Conservation (phyloP, 2,113 vertebrate species). For the Chloropsis hardwickii region DNA sequence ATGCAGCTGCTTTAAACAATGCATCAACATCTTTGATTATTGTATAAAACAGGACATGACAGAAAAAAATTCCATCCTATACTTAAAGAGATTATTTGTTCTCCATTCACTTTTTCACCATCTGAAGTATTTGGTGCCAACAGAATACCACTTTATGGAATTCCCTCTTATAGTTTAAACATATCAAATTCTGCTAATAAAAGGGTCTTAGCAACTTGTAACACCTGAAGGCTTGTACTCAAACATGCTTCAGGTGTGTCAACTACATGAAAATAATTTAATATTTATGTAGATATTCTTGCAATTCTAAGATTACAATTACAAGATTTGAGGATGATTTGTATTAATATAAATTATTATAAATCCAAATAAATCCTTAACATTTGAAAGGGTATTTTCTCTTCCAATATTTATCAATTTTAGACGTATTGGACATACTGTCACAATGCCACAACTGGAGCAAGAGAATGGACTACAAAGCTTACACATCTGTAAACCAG, state of each 20-base stretch:
- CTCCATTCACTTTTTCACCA: neutral
- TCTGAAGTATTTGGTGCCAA: neutral
- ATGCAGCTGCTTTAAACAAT: neutral
- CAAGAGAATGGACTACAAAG: conserved; percentile 86
- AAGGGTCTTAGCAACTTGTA: conserved; percentile 53
- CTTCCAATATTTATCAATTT: conserved; percentile 59
- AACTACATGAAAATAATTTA: conserved; percentile 32
- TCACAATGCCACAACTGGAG: conserved; percentile 83
- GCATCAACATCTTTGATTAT: neutral
- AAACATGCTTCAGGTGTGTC: conserved; percentile 54
- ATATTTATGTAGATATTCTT: conserved; percentile 8
- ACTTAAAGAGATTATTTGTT: neutral
- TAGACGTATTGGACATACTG: conserved; percentile 70
- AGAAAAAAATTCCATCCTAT: neutral
- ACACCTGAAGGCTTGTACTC: conserved; percentile 31
- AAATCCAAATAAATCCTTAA: conserved; percentile 31
- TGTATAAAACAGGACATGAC: neutral
- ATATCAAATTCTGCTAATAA: conserved; percentile 40
- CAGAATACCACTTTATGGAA: neutral
- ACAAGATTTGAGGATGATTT: neutral
- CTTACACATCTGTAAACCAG: conserved; percentile 92
- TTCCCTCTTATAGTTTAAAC: conserved; percentile 37
- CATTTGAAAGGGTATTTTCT: conserved; percentile 57
- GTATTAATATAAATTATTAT: neutral
- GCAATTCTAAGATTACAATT: conserved; percentile 28